Percentiles rank a stretch among this genome's conserved stretches.
These are phyloP conservation scores for Thrips palmi DNA, from an alignment of 1,140 invertebrate genomes.

Conservation along the genomic window DNA sequence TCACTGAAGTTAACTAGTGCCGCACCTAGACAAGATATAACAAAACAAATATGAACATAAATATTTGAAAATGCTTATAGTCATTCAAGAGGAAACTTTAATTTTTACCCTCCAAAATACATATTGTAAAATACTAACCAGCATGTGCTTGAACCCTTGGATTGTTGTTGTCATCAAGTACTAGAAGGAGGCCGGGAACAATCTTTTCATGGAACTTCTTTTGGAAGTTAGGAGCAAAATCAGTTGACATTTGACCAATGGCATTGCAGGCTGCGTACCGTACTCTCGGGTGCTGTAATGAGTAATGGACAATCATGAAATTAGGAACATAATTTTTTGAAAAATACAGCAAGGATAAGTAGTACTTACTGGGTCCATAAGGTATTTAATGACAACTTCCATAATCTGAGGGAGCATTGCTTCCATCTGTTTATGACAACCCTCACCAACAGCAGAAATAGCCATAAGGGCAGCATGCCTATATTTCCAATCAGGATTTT, in stretches of 20 bases:
- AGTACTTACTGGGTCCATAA: conserved; percentile 59
- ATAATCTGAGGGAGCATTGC: conserved; percentile 77
- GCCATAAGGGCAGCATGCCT: conserved; percentile 96
- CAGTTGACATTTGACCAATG: conserved; percentile 97
- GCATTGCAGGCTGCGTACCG: conserved; percentile 96
- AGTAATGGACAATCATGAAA: conserved; percentile 14
- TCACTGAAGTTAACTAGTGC: conserved; percentile 98
- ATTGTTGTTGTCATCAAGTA: conserved; percentile 79
- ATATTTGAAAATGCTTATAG: neutral
- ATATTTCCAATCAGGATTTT: conserved; percentile 63
- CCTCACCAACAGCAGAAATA: conserved; percentile 93
- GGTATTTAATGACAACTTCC: conserved; percentile 69
- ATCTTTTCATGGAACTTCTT: conserved; percentile 95
- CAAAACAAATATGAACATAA: neutral
- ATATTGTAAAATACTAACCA: conserved; percentile 23
- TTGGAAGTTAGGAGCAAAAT: conserved; percentile 92
- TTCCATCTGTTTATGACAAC: conserved; percentile 97
- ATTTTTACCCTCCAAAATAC: neutral
- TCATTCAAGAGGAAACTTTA: neutral
- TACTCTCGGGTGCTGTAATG: conserved; percentile 66
- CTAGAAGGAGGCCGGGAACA: conserved; percentile 70
- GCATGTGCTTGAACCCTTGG: conserved; percentile 88
- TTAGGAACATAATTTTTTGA: conserved; percentile 10
- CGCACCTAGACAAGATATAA: conserved; percentile 30
- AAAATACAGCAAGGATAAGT: conserved; percentile 4